phyloP scores from a whole-genome alignment of 2,113 vertebrate species.

The Lepus europaeus region DNA sequence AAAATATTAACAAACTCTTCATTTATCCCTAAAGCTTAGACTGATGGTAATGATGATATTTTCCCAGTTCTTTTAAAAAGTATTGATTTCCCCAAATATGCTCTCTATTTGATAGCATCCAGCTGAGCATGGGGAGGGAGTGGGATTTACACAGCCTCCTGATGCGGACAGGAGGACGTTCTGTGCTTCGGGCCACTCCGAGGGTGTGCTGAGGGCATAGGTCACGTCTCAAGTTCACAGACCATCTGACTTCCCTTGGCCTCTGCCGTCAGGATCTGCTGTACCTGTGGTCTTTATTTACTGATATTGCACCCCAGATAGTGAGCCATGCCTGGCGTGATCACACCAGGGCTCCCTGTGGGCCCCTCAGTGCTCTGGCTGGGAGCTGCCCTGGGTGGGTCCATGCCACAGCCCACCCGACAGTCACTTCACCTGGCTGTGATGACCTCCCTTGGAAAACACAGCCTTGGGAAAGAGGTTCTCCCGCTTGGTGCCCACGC shows the following conservation, averaged over 20 bases:
- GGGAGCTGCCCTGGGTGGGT: not conserved
- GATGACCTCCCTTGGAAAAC: not conserved
- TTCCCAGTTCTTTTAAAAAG: not conserved
- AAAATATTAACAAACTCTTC: not conserved
- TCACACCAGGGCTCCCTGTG: not conserved
- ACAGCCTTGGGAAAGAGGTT: not conserved
- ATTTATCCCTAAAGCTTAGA: slow-evolving; percentile 2
- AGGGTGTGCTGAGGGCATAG: not conserved
- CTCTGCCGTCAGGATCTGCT: not conserved
- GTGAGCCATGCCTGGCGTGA: not conserved
- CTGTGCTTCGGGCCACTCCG: not conserved
- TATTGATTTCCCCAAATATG: not conserved
- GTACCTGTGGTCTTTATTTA: not conserved
- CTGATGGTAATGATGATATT: not conserved
- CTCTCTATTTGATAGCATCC: not conserved
- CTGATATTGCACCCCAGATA: not conserved
- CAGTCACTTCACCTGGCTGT: not conserved
- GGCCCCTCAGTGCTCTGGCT: not conserved
- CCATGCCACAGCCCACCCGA: rapidly evolving
- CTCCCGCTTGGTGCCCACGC: not conserved
- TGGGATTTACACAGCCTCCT: not conserved
- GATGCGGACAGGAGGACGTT: rapidly evolving
- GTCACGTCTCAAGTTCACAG: not conserved
- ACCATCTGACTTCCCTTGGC: not conserved
- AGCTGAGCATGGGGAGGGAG: not conserved